Evolutionary conservation across 1,140 invertebrate genomes (phyloP).

Genomic region (Hormaphis cornu): DNA sequence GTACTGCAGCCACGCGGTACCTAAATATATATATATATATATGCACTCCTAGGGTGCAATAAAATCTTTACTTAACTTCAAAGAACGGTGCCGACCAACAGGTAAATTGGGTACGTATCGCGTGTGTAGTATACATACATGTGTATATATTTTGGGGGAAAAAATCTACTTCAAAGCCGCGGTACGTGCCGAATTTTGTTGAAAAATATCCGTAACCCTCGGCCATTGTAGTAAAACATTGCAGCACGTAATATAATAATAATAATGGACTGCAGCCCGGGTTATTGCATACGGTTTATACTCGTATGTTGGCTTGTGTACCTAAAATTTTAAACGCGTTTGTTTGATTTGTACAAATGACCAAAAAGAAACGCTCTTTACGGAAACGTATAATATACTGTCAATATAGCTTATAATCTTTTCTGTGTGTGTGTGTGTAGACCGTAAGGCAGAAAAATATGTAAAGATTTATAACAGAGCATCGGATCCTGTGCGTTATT

Average conservation of each 20-base stretch:
- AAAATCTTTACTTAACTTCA: constrained; percentile 25
- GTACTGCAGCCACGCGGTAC: too few species aligned
- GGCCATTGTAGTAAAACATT: constrained; percentile 13
- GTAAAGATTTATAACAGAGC: too few species aligned
- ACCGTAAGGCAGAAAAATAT: too few species aligned
- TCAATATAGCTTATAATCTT: not conserved
- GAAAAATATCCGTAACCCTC: constrained; percentile 1
- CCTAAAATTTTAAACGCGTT: not conserved
- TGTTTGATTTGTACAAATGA: not conserved
- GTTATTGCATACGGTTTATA: not conserved
- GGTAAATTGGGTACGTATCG: not conserved
- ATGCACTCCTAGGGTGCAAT: not conserved
- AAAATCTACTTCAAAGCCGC: constrained; percentile 12
- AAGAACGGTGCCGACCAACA: constrained; percentile 1
- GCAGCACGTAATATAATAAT: not conserved
- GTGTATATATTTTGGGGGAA: not conserved
- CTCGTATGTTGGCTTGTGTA: not conserved
- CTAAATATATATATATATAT: too few species aligned
- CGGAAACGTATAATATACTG: not conserved
- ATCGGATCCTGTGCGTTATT: too few species aligned
- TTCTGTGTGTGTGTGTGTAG: not conserved
- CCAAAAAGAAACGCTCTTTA: not conserved
- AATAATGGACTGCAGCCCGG: not conserved
- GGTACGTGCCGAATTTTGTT: constrained; percentile 15
- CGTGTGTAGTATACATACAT: not conserved